Percentiles rank a stretch among this genome's conserved stretches.
These are phyloP conservation scores for Meleagris gallopavo DNA, from an alignment of 2,113 vertebrate species.

Conservation along the genomic window DNA sequence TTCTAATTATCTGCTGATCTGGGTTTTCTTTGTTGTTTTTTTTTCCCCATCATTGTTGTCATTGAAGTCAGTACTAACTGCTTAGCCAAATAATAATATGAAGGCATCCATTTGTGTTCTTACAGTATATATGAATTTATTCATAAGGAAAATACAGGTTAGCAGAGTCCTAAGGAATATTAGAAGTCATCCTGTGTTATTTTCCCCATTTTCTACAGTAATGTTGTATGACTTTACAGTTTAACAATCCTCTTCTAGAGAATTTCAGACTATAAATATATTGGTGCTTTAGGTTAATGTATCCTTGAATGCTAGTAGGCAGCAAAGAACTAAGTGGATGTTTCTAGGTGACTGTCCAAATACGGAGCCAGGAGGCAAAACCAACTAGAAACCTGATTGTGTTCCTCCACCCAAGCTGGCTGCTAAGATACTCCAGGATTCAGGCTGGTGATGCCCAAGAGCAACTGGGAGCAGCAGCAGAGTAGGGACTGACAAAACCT, in stretches of 20 bases:
- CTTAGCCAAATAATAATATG: neutral
- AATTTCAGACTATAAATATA: neutral
- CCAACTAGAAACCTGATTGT: neutral
- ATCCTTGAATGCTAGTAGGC: neutral
- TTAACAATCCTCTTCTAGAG: neutral
- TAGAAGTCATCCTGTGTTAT: neutral
- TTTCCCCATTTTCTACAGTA: neutral
- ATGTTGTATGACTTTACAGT: neutral
- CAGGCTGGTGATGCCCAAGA: neutral
- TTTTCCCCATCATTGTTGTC: neutral
- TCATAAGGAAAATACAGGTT: neutral
- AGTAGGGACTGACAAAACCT: neutral
- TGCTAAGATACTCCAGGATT: neutral
- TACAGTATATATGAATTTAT: neutral
- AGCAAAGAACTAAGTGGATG: neutral
- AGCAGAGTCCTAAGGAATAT: neutral
- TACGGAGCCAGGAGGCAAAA: neutral
- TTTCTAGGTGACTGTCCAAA: neutral
- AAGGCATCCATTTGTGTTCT: rapidly evolving
- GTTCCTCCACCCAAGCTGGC: neutral
- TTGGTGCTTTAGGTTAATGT: neutral
- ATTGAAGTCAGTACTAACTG: neutral
- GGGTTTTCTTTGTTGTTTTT: rapidly evolving
- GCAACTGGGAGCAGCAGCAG: neutral
- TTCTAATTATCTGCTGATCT: neutral